Evolutionary conservation across 2,888 invertebrate species (phyloP).

Genomic region (Eupithecia abbreviata): DNA sequence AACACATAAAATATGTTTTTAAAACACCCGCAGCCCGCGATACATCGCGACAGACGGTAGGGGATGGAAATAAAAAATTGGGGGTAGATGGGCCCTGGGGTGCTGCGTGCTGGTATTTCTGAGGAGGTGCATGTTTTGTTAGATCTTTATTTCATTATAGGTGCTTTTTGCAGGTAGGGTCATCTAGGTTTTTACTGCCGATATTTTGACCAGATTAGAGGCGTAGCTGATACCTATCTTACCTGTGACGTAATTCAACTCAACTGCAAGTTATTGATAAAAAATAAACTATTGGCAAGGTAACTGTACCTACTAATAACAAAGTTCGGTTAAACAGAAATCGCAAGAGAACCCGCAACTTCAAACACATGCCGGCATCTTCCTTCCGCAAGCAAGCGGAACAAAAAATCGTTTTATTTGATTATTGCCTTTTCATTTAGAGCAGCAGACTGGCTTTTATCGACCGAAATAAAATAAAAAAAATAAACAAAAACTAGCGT

Average conservation of each 20-base stretch:
- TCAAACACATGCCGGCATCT: slow-evolving; percentile 18
- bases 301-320: background rate
- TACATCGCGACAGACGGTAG: slow-evolving; percentile 4
- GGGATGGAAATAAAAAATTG: background rate
- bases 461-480: slow-evolving; percentile 57
- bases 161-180: background rate
- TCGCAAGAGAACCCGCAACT: slow-evolving; percentile 18
- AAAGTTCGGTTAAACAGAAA: background rate
- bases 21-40: slow-evolving; percentile 45
- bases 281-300: too few species aligned
- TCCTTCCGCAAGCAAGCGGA: slow-evolving; percentile 28
- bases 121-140: background rate
- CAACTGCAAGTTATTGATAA: too few species aligned
- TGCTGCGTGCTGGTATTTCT: background rate
- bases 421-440: slow-evolving; percentile 57
- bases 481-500: slow-evolving; percentile 63
- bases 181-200: background rate
- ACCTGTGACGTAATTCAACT: too few species aligned
- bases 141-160: background rate
- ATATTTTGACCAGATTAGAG: background rate
- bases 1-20: slow-evolving; percentile 54
- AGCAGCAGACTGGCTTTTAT: slow-evolving; percentile 58
- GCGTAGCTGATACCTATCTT: too few species aligned
- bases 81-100: background rate
- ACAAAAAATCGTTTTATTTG: slow-evolving; percentile 55